Percentiles rank a stretch among this genome's conserved stretches.
These are phyloP conservation scores for Congeria kusceri DNA, from an alignment of 2,888 invertebrate genomes.

Conservation along the genomic window DNA sequence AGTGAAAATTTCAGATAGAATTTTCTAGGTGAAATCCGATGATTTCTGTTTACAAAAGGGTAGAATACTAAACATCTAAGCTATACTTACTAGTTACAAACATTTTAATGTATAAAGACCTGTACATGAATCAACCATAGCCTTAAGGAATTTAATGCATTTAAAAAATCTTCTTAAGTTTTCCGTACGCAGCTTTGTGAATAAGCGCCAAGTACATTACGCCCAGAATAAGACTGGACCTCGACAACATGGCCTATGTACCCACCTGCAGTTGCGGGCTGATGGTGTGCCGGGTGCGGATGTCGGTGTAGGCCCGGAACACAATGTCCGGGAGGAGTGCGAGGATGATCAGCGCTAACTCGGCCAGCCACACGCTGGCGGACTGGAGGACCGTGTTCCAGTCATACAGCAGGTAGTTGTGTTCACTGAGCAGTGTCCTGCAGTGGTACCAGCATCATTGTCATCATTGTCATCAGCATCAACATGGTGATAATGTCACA, in stretches of 20 bases:
- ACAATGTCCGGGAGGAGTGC: constrained; percentile 82
- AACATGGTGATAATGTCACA: no score
- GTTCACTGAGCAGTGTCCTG: constrained; percentile 65
- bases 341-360: constrained; percentile 74
- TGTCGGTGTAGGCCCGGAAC: constrained; percentile 67
- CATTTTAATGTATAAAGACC: no score
- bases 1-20: no score
- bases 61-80: no score
- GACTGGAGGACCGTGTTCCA: constrained; percentile 69
- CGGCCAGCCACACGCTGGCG: constrained; percentile 76
- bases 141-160: no score
- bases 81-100: no score
- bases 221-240: background rate
- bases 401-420: constrained; percentile 65
- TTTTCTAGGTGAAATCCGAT: no score
- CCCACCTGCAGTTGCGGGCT: constrained; percentile 39
- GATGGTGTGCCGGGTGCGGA: constrained; percentile 26
- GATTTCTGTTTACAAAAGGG: no score
- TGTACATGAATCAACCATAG: no score
- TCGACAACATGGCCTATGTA: background rate
- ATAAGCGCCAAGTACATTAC: background rate
- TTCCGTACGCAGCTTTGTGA: no score
- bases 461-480: no score
- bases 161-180: no score
- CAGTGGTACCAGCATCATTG: background rate